Evolutionary conservation across 2,113 vertebrate genomes (phyloP).

Genomic region (Perccottus glenii): DNA sequence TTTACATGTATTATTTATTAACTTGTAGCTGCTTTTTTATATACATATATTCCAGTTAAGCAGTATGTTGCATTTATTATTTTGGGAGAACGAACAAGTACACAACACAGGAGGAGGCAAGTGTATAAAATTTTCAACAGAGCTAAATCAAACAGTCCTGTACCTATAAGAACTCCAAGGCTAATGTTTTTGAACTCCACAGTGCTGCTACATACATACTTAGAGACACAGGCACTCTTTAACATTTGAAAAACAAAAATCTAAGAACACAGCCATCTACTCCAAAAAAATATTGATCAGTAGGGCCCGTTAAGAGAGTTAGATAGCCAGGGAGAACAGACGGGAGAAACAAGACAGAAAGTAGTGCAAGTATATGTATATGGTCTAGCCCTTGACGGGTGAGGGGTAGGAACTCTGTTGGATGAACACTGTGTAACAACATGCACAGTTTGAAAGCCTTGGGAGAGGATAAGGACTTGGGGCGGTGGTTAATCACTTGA

Average conservation of each 20-base stretch:
- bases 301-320: constrained; percentile 51
- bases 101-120: constrained; percentile 40
- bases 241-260: constrained; percentile 45
- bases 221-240: constrained; percentile 47
- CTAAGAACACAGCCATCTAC: constrained; percentile 42
- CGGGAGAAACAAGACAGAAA: constrained; percentile 14
- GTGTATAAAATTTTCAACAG: constrained; percentile 50
- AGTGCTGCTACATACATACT: constrained; percentile 71
- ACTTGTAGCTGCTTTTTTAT: constrained; percentile 49
- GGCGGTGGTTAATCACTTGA: constrained; percentile 16
- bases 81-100: constrained; percentile 47
- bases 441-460: constrained; percentile 51
- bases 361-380: constrained; percentile 52
- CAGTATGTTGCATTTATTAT: constrained; percentile 49
- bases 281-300: constrained; percentile 63
- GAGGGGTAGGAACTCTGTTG: constrained; percentile 44
- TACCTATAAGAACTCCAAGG: constrained; percentile 47
- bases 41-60: constrained; percentile 70
- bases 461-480: constrained; percentile 7
- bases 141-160: constrained; percentile 59
- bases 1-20: constrained; percentile 34
- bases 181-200: constrained; percentile 37
- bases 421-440: constrained; percentile 43
- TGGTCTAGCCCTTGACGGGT: constrained; percentile 69
- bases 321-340: constrained; percentile 35